A percentile compares a stretch with the other conserved stretches of the same genome.
Evolutionary conservation across 2,888 invertebrate genomes (phyloP).

Genomic region (Caenorhabditis zanzibari): DNA sequence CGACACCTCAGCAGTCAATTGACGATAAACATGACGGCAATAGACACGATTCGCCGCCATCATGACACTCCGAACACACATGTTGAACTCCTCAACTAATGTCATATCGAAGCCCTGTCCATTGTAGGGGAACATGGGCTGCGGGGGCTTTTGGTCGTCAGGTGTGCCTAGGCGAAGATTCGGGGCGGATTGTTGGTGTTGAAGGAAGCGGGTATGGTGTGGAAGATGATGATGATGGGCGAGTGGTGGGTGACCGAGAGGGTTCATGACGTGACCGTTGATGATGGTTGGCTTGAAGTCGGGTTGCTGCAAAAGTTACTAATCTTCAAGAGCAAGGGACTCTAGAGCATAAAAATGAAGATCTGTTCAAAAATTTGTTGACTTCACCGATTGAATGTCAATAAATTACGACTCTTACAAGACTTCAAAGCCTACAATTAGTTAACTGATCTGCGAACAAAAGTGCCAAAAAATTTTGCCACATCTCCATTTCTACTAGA

Average conservation of each 20-base stretch:
- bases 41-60: conserved; percentile 57
- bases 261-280: conserved; percentile 36
- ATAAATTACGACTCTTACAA: too few species aligned
- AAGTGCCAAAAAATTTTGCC: too few species aligned
- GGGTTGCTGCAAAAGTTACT: conserved; percentile 33
- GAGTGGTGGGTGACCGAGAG: conserved; percentile 11
- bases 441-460: too few species aligned
- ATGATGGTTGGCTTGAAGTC: conserved; percentile 57
- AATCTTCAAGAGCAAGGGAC: neutral
- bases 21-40: conserved; percentile 64
- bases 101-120: conserved; percentile 42
- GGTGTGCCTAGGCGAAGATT: conserved; percentile 45
- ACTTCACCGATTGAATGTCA: too few species aligned
- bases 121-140: conserved; percentile 28
- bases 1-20: conserved; percentile 63
- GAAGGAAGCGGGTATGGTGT: conserved; percentile 57
- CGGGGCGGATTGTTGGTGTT: conserved; percentile 62
- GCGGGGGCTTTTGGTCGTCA: conserved; percentile 48
- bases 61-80: conserved; percentile 58
- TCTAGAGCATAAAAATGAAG: too few species aligned
- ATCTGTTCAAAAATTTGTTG: neutral
- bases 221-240: conserved; percentile 37
- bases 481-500: too few species aligned
- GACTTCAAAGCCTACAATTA: too few species aligned
- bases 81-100: conserved; percentile 58